Base-by-base conservation (phyloP, 2,888 invertebrate species). In the Folsomia candida region DNA sequence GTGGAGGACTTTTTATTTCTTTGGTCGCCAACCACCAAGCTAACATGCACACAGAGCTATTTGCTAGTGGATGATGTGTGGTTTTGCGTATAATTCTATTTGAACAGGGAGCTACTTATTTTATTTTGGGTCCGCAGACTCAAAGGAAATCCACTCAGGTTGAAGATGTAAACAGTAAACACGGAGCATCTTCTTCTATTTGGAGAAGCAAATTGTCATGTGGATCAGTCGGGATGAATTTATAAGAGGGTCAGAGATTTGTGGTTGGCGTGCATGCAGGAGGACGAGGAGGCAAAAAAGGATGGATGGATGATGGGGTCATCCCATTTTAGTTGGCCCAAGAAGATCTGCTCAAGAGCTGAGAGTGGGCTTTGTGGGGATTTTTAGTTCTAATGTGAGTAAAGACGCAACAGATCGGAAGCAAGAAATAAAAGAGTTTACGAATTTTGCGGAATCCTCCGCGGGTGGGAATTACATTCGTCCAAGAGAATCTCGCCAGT, bases 381-480 rank as follows among this genome's bases (percentile, higher is more conserved):
- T 59, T 27, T 62, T 18, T 62, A 11, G n/a, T 29, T 62, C 9
- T 4, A 37, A 37, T 37, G 37, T 37, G 14, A 37, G 37, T 37
- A 37, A 37, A 70, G 74, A 76, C 70, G 74, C 73, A 76, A 72
- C 74, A 76, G 73, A 72, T 76, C 72, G 76, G 74, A 76, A 76
- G 72, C 70, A 74, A 74, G 71, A 67, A 70, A 72, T 66, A 65
- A 70, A 71, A 70, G 67, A 73, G 47, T 73, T 70, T 70, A 71
- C 54, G 73, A 73, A 71, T 71, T 76, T 76, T 73, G 73, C 72
- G 73, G 72, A 76, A 76, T 70, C 70, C 76, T 72, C 76, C 70
- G 66, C 76, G 73, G 74, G 76, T 72, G 76, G 76, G 60, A 54
- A 54, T 54, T 54, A 37, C 37, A 9, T 37, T 37, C 14, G 37